These are phyloP conservation scores for Microtus californicus DNA, from an alignment of 2,797 vertebrate species.

Conservation along the genomic window DNA sequence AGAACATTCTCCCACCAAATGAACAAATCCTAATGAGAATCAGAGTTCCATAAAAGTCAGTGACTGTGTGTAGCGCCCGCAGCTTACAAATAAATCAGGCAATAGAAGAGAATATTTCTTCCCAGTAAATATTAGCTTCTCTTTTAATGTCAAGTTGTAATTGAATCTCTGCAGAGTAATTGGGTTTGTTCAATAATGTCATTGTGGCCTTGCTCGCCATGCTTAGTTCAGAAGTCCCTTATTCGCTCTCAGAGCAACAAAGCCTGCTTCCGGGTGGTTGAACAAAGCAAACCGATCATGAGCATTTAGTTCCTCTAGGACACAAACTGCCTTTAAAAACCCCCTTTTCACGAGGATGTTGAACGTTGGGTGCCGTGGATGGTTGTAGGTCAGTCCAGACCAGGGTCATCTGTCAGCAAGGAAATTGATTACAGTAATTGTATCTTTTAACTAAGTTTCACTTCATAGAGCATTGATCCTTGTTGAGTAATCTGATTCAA, in stretches of 20 bases:
- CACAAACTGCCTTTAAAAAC: conserved; percentile 76
- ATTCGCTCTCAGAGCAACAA: conserved; percentile 78
- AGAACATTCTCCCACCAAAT: conserved; percentile 69
- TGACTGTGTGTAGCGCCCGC: not conserved
- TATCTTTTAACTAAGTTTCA: conserved; percentile 84
- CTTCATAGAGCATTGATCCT: conserved; percentile 84
- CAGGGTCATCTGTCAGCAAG: conserved; percentile 86
- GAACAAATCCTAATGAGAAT: conserved; percentile 20
- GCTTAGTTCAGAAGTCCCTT: conserved; percentile 74
- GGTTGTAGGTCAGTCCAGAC: conserved; percentile 82
- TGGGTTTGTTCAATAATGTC: conserved; percentile 15
- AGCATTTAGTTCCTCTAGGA: conserved; percentile 75
- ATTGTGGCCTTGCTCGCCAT: conserved; percentile 69
- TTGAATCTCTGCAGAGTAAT: conserved; percentile 19
- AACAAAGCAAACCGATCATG: conserved; percentile 77
- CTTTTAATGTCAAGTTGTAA: conserved; percentile 15
- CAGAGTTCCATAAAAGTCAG: not conserved
- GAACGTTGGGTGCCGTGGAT: conserved; percentile 76
- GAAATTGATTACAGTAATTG: conserved; percentile 88
- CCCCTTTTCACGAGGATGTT: conserved; percentile 74
- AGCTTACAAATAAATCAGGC: conserved; percentile 56
- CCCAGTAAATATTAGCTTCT: conserved; percentile 4
- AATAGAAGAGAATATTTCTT: conserved; percentile 9
- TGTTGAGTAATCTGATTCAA: conserved; percentile 83
- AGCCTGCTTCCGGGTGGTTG: conserved; percentile 61